phyloP scores from a whole-genome alignment of 2,113 vertebrate genomes.

The Podilymbus podiceps region DNA sequence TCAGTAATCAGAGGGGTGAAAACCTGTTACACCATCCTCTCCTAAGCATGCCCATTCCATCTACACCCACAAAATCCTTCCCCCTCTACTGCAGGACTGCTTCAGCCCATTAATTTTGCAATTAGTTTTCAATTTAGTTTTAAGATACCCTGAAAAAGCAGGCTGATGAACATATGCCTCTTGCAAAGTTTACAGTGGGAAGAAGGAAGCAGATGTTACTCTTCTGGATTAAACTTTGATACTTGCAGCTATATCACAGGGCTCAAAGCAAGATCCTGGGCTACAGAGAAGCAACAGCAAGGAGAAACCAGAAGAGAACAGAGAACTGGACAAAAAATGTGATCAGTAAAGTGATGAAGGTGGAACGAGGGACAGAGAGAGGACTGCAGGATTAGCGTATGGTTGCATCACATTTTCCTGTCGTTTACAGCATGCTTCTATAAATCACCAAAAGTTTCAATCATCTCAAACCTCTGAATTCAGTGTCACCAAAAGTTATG shows the following conservation, averaged over 20 bases:
- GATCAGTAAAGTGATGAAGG: neutral
- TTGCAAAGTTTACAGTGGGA: neutral
- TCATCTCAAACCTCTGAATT: neutral
- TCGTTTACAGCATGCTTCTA: neutral
- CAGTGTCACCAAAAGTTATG: neutral
- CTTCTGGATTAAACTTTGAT: neutral
- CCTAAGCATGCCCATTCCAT: neutral
- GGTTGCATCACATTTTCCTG: neutral
- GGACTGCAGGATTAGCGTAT: neutral
- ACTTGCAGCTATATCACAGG: neutral
- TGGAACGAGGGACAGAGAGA: neutral
- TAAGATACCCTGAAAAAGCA: neutral
- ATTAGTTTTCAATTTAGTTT: neutral
- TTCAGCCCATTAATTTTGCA: neutral
- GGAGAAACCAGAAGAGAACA: neutral
- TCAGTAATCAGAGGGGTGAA: neutral
- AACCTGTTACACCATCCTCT: neutral
- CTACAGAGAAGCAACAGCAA: neutral
- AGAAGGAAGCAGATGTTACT: neutral
- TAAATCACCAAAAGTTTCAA: neutral
- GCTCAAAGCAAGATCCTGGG: neutral
- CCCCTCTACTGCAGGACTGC: neutral
- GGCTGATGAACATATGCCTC: neutral
- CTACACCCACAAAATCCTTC: neutral
- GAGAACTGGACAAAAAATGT: neutral